Conservation (phyloP, 37 sponge, comb jelly and placozoan species). For the Halisarca cf. caerulea region DNA sequence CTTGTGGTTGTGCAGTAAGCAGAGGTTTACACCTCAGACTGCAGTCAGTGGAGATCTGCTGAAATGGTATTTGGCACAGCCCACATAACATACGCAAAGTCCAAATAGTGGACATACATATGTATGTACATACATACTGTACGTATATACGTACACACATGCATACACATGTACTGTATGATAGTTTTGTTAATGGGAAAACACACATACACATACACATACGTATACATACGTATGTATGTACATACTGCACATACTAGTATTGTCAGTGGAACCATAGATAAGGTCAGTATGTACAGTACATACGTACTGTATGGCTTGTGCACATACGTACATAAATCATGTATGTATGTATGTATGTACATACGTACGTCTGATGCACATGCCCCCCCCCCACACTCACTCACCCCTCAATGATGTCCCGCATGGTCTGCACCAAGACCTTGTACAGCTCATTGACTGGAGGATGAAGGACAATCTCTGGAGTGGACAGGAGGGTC, state of each 20-base stretch:
- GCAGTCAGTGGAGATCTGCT: too few relatives aligned
- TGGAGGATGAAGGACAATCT: constrained; percentile 90
- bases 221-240: neutral
- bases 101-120: neutral
- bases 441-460: constrained; percentile 89
- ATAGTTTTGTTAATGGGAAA: too few relatives aligned
- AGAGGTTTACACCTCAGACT: too few relatives aligned
- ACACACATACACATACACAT: too few relatives aligned
- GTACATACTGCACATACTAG: constrained; percentile 7
- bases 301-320: neutral
- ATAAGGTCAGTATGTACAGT: neutral
- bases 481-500: constrained; percentile 90
- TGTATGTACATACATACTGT: neutral
- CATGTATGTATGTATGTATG: too few relatives aligned
- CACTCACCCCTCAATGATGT: constrained; percentile 75
- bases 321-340: neutral
- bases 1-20: too few relatives aligned
- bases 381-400: too few relatives aligned
- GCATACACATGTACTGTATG: too few relatives aligned
- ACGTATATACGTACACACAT: neutral
- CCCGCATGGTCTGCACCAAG: constrained; percentile 51
- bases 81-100: neutral
- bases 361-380: neutral
- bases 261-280: neutral
- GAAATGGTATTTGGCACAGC: too few relatives aligned